Conservation (phyloP, 2,113 vertebrate genomes). For the Notothenia coriiceps region DNA sequence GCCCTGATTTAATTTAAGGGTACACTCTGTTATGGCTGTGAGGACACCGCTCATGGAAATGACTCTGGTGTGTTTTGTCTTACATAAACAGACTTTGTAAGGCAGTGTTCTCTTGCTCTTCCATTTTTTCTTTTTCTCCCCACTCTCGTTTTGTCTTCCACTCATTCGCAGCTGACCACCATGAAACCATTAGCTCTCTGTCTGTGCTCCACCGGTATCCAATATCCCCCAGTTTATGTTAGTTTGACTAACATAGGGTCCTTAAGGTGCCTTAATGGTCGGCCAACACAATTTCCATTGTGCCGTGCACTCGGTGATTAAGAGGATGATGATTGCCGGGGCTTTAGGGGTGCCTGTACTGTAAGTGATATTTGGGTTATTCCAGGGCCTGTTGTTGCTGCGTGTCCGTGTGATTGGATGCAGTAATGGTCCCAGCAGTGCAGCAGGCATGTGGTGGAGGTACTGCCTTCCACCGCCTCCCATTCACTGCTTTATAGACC, state of each 20-base stretch:
- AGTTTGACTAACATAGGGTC: slow-evolving; percentile 60
- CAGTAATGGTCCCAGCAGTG: slow-evolving; percentile 73
- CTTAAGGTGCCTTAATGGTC: slow-evolving; percentile 70
- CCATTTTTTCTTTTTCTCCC: slow-evolving; percentile 23
- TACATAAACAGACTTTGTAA: slow-evolving; percentile 29
- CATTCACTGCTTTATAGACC: slow-evolving; percentile 75
- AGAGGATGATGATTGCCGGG: slow-evolving; percentile 73
- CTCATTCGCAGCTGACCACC: slow-evolving; percentile 62
- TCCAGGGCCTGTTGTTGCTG: slow-evolving; percentile 59
- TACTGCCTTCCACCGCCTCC: slow-evolving; percentile 54
- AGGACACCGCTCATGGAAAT: slow-evolving; percentile 34
- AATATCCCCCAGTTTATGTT: slow-evolving; percentile 65
- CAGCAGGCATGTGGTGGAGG: slow-evolving; percentile 55
- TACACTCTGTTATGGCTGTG: slow-evolving; percentile 7
- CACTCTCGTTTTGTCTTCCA: slow-evolving; percentile 25
- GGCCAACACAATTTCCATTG: slow-evolving; percentile 60
- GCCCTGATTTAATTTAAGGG: slow-evolving; percentile 18
- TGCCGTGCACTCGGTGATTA: slow-evolving; percentile 67
- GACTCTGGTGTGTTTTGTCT: slow-evolving; percentile 11
- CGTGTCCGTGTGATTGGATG: slow-evolving; percentile 56
- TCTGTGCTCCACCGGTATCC: slow-evolving; percentile 61
- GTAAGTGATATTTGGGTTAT: slow-evolving; percentile 81
- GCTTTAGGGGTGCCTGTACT: slow-evolving; percentile 68
- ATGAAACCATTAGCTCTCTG: slow-evolving; percentile 77
- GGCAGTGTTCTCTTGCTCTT: slow-evolving; percentile 13